Base-by-base conservation (phyloP, 2,113 vertebrate species). In the Gallinago media region DNA sequence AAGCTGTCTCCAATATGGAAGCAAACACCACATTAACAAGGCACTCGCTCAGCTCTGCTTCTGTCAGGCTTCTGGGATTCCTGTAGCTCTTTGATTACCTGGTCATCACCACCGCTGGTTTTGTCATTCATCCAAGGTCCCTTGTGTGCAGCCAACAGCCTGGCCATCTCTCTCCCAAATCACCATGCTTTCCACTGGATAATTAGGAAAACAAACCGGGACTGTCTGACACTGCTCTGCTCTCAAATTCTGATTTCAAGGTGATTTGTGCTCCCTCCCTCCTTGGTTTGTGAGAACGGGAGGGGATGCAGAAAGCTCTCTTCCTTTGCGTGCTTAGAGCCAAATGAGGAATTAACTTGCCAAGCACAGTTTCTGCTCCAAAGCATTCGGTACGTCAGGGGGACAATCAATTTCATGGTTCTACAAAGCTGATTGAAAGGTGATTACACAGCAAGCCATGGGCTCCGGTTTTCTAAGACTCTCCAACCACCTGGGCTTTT, bases 351-450 rank as follows among this genome's bases (percentile, higher is more conserved):
- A 96, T 96, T 88, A 85, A 94, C 72, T 67, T 15, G 18, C 40
- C 67, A 56, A 66, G 83, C 42, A 77, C 83, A 54, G 38, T 29
- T 79, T 91, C 72, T 91, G 83, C 88, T 97, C 89, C 34, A 3
- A 87, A 91, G 79, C 8, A 71, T 21, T 14, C 1, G 7, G 62
- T 85, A 95, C 0, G 3, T 63, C 72, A 72, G 73, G 73, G 72
- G 84, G 34, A 94, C 95, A 97, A 97, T 96, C 95, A 94, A 92
- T 97, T 95, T 93, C 92, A 96, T 50, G 90, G 82, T 34, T 97
- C 91, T 90, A 32, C 72, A 96, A 76, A 94, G 91, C 93, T 96
- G 97, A 97, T 77, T 96, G 97, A 96, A 97, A 96, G 29, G n/a
- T 71, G 95, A 97, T 96, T 97, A 72, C 85, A 76, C 93, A 96